Percentiles rank a stretch among this genome's conserved stretches.
Evolutionary conservation across 1,140 invertebrate genomes (phyloP).

Genomic region (Acromyrmex charruanus): DNA sequence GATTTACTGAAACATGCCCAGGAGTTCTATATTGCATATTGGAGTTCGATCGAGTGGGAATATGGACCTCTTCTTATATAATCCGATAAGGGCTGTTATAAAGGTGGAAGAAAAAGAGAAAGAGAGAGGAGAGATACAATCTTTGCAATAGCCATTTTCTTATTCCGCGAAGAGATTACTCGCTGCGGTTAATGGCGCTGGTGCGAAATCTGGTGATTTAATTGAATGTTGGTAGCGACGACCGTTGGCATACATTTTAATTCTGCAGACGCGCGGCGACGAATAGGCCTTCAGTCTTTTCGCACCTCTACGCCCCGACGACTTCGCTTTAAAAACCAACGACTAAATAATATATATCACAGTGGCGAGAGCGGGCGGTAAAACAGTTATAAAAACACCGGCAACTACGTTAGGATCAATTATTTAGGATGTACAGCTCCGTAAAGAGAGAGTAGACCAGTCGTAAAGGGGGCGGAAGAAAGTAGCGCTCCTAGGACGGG

Average conservation of each 20-base stretch:
- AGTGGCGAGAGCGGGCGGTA: slow-evolving; percentile 83
- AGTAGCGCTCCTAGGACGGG: slow-evolving; percentile 80
- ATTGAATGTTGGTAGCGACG: slow-evolving; percentile 52
- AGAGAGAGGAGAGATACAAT: not conserved
- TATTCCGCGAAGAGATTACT: slow-evolving; percentile 46
- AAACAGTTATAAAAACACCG: slow-evolving; percentile 87
- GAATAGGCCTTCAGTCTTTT: slow-evolving; percentile 73
- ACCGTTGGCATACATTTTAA: slow-evolving; percentile 54
- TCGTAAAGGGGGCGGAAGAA: slow-evolving; percentile 84
- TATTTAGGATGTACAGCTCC: slow-evolving; percentile 83
- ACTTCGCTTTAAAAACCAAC: slow-evolving; percentile 85
- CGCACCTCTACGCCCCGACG: slow-evolving; percentile 82
- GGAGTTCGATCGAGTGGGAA: not conserved
- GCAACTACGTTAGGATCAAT: slow-evolving; percentile 86
- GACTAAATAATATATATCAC: slow-evolving; percentile 84
- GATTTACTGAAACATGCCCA: not conserved
- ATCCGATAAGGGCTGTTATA: not conserved
- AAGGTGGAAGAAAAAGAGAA: not conserved
- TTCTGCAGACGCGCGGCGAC: slow-evolving; percentile 34
- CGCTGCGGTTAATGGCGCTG: slow-evolving; percentile 32
- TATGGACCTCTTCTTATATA: not conserved
- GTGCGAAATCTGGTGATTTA: slow-evolving; percentile 48
- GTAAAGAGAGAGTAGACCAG: slow-evolving; percentile 81
- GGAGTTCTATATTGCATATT: not conserved
- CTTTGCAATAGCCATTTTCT: slow-evolving; percentile 47